These are phyloP conservation scores for Fissipunctia ypsillon DNA, from an alignment of 2,888 invertebrate species.

Conservation along the genomic window DNA sequence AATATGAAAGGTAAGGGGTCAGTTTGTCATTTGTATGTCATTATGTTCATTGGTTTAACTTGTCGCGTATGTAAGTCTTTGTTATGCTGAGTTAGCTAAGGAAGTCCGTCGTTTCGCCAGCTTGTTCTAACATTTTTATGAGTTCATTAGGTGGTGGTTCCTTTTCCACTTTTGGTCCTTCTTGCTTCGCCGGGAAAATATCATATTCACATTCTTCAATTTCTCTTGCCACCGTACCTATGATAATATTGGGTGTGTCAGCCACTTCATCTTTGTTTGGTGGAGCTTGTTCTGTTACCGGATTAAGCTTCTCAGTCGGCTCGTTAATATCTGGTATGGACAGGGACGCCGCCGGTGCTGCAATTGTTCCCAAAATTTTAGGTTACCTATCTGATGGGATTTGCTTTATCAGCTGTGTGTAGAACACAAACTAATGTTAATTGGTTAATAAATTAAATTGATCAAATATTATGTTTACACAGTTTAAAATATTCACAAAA, in stretches of 20 bases:
- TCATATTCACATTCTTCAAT: background rate
- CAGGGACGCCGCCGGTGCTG: background rate
- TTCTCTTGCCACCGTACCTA: too few relatives aligned
- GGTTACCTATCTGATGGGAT: background rate
- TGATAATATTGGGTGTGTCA: background rate
- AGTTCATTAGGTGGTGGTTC: background rate
- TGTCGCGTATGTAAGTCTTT: background rate
- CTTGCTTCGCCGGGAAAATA: too few relatives aligned
- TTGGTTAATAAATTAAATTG: background rate
- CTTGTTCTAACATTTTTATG: conserved; percentile 11
- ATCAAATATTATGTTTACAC: background rate
- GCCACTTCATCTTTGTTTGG: background rate
- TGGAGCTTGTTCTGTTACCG: background rate
- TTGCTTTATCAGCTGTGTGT: background rate
- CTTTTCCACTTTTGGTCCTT: background rate
- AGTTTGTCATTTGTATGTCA: background rate
- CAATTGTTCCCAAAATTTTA: background rate
- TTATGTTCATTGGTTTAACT: background rate
- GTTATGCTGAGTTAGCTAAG: conserved; percentile 12
- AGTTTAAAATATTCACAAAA: too few relatives aligned
- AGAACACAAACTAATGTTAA: background rate
- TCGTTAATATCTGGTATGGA: background rate
- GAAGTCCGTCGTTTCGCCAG: conserved; percentile 19
- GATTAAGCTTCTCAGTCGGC: background rate
- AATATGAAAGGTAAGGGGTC: background rate